Percentiles rank a stretch among this genome's conserved stretches.
Conservation (phyloP, 2,888 invertebrate genomes). For the Hypolimnas misippus region DNA sequence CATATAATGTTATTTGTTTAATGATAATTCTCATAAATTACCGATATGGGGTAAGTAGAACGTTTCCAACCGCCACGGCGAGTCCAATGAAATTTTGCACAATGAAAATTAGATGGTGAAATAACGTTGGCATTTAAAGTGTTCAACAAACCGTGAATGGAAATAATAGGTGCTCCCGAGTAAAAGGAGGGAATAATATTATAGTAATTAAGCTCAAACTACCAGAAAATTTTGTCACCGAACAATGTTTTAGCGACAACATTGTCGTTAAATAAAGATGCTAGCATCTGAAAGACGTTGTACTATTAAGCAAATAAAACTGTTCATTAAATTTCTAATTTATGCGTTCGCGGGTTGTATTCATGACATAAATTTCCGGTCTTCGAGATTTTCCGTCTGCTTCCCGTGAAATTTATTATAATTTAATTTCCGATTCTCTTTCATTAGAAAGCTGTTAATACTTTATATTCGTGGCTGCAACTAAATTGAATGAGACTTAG, state of each 20-base stretch:
- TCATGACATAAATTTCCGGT: slow-evolving; percentile 57
- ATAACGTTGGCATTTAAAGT: slow-evolving; percentile 65
- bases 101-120: slow-evolving; percentile 62
- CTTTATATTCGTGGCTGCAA: not conserved
- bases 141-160: slow-evolving; percentile 69
- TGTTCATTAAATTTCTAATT: slow-evolving; percentile 62
- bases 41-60: slow-evolving; percentile 32
- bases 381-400: slow-evolving; percentile 41
- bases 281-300: slow-evolving; percentile 46
- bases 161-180: slow-evolving; percentile 61
- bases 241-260: slow-evolving; percentile 59
- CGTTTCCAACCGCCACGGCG: slow-evolving; percentile 28
- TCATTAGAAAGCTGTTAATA: slow-evolving; percentile 2
- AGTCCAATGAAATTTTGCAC: slow-evolving; percentile 61
- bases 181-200: slow-evolving; percentile 61
- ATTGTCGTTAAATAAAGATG: slow-evolving; percentile 56
- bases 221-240: slow-evolving; percentile 65
- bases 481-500: not conserved
- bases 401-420: slow-evolving; percentile 24
- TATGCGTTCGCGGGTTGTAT: slow-evolving; percentile 58
- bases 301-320: slow-evolving; percentile 54
- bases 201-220: slow-evolving; percentile 70
- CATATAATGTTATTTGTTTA: slow-evolving; percentile 9
- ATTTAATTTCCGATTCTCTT: slow-evolving; percentile 36
- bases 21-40: slow-evolving; percentile 5